Evolutionary conservation across 1,140 invertebrate genomes (phyloP), one percentile per base, ranked within the genome.

Genomic region (Dinoponera quadriceps): DNA sequence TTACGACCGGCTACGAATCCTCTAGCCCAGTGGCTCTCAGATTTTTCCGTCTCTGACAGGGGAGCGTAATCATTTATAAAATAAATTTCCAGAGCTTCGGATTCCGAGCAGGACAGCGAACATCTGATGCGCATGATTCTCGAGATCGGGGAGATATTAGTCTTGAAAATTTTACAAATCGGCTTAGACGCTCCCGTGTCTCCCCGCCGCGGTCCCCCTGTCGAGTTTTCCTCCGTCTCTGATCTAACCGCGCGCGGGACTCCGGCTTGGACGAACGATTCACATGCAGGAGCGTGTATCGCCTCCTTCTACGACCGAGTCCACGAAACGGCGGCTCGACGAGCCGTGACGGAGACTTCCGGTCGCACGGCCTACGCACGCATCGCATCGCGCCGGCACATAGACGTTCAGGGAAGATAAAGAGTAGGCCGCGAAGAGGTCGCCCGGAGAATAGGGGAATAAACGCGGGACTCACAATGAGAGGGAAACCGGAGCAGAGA

Each of bases 291-390:
- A 69, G 65, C 33, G 66, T 38, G 16, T 77, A 77, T 66, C 74
- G 74, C 69, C 65, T 57, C 69, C 65, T 69, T 69, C 33, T 51
- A 57, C 65, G 65, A 38, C 54, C 2, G 29, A 80, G 65, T 78
- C 75, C 65, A 86, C 82, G 82, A 87, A 90, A 89, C 88, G 62
- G 81, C 69, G 69, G 85, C 90, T 91, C 86, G 88, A 88, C 92
- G 91, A 92, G 87, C 86, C 91, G 82, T 91, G 84, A 92, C 92
- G 88, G 90, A 89, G 91, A 89, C 91, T 87, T 92, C 92, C 92
- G 92, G 91, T 93, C 92, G 88, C 92, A 93, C 92, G 92, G 91
- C 88, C 89, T 87, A 86, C 75, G 89, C 90, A 87, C 86, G 88
- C 87, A 87, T 83, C 63, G 57, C 78, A 62, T 68, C 65, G 63